These are phyloP conservation scores for Hetaerina titia DNA, from an alignment of 2,888 invertebrate species.

Conservation along the genomic window DNA sequence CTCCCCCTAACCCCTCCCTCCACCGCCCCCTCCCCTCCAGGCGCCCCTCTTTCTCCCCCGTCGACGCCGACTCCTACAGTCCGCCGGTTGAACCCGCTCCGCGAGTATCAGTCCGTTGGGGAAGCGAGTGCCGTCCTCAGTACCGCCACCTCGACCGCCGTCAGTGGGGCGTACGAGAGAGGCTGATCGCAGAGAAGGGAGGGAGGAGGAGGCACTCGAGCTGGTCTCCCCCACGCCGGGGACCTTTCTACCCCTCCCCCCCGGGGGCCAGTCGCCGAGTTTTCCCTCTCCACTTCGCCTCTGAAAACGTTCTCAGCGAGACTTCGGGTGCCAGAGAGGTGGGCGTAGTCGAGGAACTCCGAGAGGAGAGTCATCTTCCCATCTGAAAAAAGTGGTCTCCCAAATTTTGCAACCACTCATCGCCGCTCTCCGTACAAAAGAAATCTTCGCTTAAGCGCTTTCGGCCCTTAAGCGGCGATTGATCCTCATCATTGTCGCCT, in stretches of 20 bases:
- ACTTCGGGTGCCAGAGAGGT: no score
- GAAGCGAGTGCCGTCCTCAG: background rate
- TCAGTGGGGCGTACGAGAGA: background rate
- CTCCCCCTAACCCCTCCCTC: background rate
- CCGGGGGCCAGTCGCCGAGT: background rate
- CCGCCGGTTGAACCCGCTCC: slow-evolving; percentile 1
- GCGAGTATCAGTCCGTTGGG: background rate
- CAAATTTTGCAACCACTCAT: no score
- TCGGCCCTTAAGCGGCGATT: background rate
- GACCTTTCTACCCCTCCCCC: no score
- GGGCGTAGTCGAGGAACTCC: no score
- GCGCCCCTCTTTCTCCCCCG: background rate
- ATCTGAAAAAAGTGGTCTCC: no score
- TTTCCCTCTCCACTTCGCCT: no score
- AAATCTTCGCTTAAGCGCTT: no score
- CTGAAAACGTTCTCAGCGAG: no score
- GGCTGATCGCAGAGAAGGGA: background rate
- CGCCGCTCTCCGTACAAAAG: no score
- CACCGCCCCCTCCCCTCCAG: background rate
- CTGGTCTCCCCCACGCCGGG: no score
- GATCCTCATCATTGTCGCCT: background rate
- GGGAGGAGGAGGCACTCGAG: no score
- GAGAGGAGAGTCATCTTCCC: no score
- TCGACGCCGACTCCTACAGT: slow-evolving; percentile 6
- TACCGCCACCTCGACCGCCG: background rate